A percentile compares a stretch with the other conserved stretches of the same genome.
Evolutionary conservation across 2,797 vertebrate species (phyloP).

Genomic region (Hippopotamyrus pictus): DNA sequence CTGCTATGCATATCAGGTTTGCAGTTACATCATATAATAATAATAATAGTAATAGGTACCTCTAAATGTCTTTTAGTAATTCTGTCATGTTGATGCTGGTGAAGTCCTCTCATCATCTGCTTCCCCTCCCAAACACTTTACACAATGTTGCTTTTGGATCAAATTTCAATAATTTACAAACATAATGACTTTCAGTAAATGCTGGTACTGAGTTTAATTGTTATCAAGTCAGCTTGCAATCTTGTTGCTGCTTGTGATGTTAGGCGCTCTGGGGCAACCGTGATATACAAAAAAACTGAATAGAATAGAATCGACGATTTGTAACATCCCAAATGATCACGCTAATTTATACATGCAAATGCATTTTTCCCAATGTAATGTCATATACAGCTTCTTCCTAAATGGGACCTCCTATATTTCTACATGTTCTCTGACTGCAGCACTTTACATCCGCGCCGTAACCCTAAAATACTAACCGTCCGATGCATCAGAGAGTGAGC

Average conservation of each 20-base stretch:
- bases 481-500: background rate
- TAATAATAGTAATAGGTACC: background rate
- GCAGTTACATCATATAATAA: background rate
- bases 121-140: background rate
- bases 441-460: background rate
- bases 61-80: background rate
- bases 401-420: background rate
- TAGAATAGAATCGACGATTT: background rate
- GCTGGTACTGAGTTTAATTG: background rate
- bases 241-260: background rate
- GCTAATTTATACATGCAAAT: background rate
- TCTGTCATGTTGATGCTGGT: background rate
- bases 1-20: background rate
- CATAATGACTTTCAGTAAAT: background rate
- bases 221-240: background rate
- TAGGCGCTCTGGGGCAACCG: background rate
- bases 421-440: background rate
- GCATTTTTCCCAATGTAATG: background rate
- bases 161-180: background rate
- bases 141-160: background rate
- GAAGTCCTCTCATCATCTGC: background rate
- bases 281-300: background rate
- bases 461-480: background rate
- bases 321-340: background rate
- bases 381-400: background rate